Conservation (phyloP, 2,113 vertebrate genomes). For the Pteruthius melanotis region DNA sequence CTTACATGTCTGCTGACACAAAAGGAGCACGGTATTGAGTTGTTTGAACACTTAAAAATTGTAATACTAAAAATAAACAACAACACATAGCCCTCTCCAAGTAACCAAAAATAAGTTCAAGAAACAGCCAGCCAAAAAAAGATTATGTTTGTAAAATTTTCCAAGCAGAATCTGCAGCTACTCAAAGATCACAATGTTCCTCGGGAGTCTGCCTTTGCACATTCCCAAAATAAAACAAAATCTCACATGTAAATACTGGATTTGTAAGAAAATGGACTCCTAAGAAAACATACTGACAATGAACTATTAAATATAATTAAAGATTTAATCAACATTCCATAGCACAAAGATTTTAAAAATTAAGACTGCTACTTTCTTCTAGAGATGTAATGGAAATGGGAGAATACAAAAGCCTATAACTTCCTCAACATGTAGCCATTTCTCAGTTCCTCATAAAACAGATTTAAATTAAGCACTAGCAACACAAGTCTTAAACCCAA, state of each 20-base stretch:
- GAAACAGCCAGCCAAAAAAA: background rate
- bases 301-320: background rate
- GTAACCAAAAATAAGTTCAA: background rate
- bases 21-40: background rate
- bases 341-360: background rate
- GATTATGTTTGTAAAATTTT: background rate
- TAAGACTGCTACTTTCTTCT: background rate
- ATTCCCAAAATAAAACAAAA: background rate
- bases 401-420: background rate
- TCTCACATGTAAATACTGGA: background rate
- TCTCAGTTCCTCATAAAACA: background rate
- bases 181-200: background rate
- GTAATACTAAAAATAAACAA: background rate
- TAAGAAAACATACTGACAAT: background rate
- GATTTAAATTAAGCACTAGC: background rate
- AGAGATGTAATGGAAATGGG: background rate
- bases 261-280: background rate
- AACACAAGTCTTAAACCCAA: background rate
- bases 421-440: background rate
- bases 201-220: background rate
- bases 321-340: background rate
- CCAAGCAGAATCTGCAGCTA: background rate
- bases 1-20: background rate
- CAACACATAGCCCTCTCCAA: background rate
- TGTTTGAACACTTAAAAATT: background rate